phyloP scores from a whole-genome alignment of 2,113 vertebrate genomes.

The Laticauda colubrina region DNA sequence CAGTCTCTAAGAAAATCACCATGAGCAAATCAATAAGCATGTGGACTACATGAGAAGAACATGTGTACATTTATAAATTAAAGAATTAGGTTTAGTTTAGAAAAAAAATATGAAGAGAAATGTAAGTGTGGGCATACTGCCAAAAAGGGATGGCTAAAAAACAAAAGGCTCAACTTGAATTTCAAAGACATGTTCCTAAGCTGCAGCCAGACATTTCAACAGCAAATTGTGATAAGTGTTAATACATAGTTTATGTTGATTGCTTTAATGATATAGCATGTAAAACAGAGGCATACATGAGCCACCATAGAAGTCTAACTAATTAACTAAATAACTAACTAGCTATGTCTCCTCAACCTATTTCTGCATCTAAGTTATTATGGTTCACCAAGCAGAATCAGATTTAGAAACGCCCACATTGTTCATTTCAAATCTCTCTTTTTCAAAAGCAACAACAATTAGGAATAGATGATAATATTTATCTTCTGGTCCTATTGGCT shows the following conservation, averaged over 20 bases:
- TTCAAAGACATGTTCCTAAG: neutral
- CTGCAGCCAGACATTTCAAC: neutral
- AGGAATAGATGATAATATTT: neutral
- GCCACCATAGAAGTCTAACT: neutral
- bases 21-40: neutral
- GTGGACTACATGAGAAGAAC: neutral
- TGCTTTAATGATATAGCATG: neutral
- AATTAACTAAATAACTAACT: neutral
- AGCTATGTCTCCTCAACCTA: neutral
- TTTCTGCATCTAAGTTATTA: neutral
- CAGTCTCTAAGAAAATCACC: neutral
- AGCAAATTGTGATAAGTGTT: neutral
- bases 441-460: slow-evolving; percentile 18
- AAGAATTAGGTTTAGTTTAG: neutral
- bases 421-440: slow-evolving; percentile 29
- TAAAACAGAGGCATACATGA: neutral
- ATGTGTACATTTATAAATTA: neutral
- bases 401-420: neutral
- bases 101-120: neutral
- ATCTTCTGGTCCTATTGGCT: neutral
- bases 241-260: neutral
- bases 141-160: neutral
- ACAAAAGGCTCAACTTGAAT: neutral
- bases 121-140: neutral
- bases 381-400: neutral